These are phyloP conservation scores for Altica lythri DNA, from an alignment of 2,888 invertebrate genomes.

Conservation along the genomic window DNA sequence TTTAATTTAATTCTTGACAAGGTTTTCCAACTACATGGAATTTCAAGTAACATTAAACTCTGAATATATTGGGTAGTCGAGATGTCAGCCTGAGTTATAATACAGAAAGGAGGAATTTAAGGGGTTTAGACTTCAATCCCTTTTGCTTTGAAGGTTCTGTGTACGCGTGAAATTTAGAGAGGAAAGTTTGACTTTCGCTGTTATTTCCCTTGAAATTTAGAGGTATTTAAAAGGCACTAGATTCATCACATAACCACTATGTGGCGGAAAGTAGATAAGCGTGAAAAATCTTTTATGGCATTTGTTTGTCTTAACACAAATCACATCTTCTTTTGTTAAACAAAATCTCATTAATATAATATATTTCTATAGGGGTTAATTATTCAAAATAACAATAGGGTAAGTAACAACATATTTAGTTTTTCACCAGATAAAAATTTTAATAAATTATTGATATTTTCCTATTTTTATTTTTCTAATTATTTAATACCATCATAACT, in stretches of 20 bases:
- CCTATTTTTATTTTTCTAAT: too few relatives aligned
- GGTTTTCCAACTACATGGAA: constrained; percentile 34
- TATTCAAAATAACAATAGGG: too few relatives aligned
- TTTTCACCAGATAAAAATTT: too few relatives aligned
- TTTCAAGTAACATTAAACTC: constrained; percentile 36
- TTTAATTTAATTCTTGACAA: constrained; percentile 40
- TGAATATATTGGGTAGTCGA: constrained; percentile 32
- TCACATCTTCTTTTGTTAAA: too few relatives aligned
- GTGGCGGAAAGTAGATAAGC: neutral
- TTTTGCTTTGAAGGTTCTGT: constrained; percentile 20
- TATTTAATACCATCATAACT: too few relatives aligned
- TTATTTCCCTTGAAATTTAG: constrained; percentile 12
- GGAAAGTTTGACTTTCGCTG: constrained; percentile 17
- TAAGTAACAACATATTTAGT: too few relatives aligned
- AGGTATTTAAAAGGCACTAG: constrained; percentile 12
- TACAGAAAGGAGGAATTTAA: constrained; percentile 22
- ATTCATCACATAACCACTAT: constrained; percentile 9
- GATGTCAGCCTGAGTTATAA: constrained; percentile 26
- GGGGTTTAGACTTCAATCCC: constrained; percentile 24
- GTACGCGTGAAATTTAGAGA: constrained; percentile 22
- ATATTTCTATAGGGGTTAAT: too few relatives aligned
- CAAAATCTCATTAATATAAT: too few relatives aligned
- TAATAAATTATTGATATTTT: too few relatives aligned
- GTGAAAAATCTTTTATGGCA: neutral
- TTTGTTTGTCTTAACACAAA: too few relatives aligned